Conservation (phyloP, 1,140 invertebrate genomes). For the Spodoptera litura region DNA sequence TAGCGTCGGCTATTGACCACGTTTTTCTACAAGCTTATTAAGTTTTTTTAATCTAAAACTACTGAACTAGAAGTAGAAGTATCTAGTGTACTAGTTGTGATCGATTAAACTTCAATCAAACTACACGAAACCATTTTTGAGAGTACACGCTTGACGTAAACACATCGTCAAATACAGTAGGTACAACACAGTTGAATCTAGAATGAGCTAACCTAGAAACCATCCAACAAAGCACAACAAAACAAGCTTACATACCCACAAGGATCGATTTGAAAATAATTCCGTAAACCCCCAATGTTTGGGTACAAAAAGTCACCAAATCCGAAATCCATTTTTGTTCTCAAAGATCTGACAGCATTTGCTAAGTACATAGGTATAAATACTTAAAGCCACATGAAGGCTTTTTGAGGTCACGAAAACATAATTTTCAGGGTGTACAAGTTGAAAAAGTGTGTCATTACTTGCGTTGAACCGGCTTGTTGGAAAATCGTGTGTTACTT, state of each 20-base stretch:
- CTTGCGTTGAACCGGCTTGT: constrained; percentile 57
- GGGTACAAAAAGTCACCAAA: constrained; percentile 76
- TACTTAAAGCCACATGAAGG: constrained; percentile 50
- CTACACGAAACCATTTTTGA: no score
- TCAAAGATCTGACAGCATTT: constrained; percentile 59
- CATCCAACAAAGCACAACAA: background rate
- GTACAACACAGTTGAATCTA: background rate
- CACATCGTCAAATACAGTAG: background rate
- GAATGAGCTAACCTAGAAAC: constrained; percentile 3
- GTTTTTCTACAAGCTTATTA: no score
- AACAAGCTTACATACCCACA: constrained; percentile 66
- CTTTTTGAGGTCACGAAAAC: constrained; percentile 55
- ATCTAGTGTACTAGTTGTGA: no score
- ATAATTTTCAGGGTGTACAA: constrained; percentile 57
- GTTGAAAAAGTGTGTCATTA: constrained; percentile 65
- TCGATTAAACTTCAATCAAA: no score
- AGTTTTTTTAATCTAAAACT: no score
- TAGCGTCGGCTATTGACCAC: no score
- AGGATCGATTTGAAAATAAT: constrained; percentile 73
- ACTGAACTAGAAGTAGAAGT: no score
- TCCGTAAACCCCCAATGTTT: constrained; percentile 69
- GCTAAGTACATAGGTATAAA: constrained; percentile 60
- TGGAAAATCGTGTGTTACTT: constrained; percentile 68
- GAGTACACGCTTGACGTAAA: background rate
- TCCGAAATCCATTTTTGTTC: constrained; percentile 76